A percentile compares a stretch with the other conserved stretches of the same genome.
Conservation (phyloP, 1,140 invertebrate genomes). For the Macrobrachium nipponense region DNA sequence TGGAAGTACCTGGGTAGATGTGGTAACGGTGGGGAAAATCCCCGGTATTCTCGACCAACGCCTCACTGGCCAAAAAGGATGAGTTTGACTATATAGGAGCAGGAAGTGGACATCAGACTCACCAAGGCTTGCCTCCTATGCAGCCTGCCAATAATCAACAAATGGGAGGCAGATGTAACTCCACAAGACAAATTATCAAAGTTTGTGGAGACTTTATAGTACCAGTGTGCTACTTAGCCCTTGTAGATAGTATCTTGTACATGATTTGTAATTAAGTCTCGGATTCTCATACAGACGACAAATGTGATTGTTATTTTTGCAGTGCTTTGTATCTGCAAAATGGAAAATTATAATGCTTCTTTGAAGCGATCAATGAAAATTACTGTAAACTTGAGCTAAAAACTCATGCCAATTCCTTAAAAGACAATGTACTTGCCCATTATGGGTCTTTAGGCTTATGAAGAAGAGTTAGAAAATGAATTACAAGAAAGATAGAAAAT, state of each 20-base stretch:
- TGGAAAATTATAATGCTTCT: slow-evolving; percentile 61
- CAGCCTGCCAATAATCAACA: slow-evolving; percentile 66
- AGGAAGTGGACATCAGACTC: slow-evolving; percentile 67
- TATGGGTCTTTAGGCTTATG: slow-evolving; percentile 41
- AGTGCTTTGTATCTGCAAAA: slow-evolving; percentile 64
- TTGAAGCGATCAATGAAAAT: slow-evolving; percentile 57
- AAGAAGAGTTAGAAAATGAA: slow-evolving; percentile 31
- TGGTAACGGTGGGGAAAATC: too few relatives aligned
- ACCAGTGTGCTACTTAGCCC: slow-evolving; percentile 61
- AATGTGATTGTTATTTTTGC: slow-evolving; percentile 64
- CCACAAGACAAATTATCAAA: slow-evolving; percentile 92
- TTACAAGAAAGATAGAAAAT: slow-evolving; percentile 34
- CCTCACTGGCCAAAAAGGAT: too few relatives aligned
- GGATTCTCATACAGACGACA: slow-evolving; percentile 63
- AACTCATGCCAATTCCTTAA: slow-evolving; percentile 58
- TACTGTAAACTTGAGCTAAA: slow-evolving; percentile 51
- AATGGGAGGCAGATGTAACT: slow-evolving; percentile 75
- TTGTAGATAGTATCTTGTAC: slow-evolving; percentile 59
- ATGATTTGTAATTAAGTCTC: slow-evolving; percentile 61
- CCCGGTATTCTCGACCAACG: too few relatives aligned
- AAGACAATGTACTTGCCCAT: slow-evolving; percentile 43
- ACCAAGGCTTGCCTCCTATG: slow-evolving; percentile 53
- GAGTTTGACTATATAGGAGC: too few relatives aligned
- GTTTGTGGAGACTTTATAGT: slow-evolving; percentile 90
- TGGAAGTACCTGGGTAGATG: too few relatives aligned